Conservation (phyloP, 2,113 vertebrate species). For the human (Homo sapiens) region GRCh38 chr2:78907501-78908000, state of each 20-base stretch:
- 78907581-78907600: background rate
- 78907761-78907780: background rate
- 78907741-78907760: constrained; percentile 1
- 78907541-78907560: background rate
- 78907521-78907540: constrained; percentile 41
- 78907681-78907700: background rate
- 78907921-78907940: background rate
- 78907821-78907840: background rate
- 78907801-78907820: background rate
- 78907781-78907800: background rate
- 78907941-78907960: background rate
- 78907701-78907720: background rate
- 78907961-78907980: background rate
- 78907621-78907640: background rate
- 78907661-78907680: background rate
- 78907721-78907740: background rate
- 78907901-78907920: background rate
- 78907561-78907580: background rate
- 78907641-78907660: background rate
- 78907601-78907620: background rate
- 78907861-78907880: background rate
- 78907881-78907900: background rate
- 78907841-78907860: background rate
- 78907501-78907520: background rate
- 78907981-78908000: background rate